Base-by-base conservation (phyloP, 2,113 vertebrate species). In the Heliornis fulica region DNA sequence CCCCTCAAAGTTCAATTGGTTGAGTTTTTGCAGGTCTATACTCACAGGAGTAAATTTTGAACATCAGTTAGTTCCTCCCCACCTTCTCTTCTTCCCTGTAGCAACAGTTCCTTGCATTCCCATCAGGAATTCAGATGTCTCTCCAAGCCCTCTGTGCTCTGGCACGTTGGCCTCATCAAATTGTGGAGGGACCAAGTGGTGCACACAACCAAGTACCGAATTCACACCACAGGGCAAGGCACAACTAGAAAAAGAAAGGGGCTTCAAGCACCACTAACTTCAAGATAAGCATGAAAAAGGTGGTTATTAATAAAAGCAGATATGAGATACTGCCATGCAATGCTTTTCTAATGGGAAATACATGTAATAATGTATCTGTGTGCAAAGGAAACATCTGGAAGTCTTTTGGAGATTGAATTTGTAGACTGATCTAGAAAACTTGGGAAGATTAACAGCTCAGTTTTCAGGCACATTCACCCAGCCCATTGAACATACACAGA, bases 11-110 rank as follows among this genome's bases (percentile, higher is more conserved):
- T 26, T n/a, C 48, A 64, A 13, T 10, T 1, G 25, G 48, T 10
- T 0, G 0, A 87, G 43, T 3, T 65, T 56, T 38, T 26, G 28
- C 18, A 11, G 2, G 20, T 2, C 0, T 3, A 4, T 7, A 20
- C 5, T 17, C n/a, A 2, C 0, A 38, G 71, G 53, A 51, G 7
- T 8, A 65, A 69, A 64, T 23, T 43, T 15, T 17, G n/a, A 6
- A 16, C 5, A 1, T 7, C 18, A 59, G 12, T 4, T 22, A 25
- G 5, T 50, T 9, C 9, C 54, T 51, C 63, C 25, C 16, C 36
- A 12, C 9, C 2, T 59, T 23, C 21, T 36, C n/a, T 10, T 16
- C 16, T 43, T 2, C 50, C 21, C 14, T 64, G 46, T 19, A 11
- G 13, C 36, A 70, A 15, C 1, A 66, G 23, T 10, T 83, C 51